Percentiles rank a stretch among this genome's conserved stretches.
Conservation (phyloP, 2,113 vertebrate species). For the Lonchura striata region DNA sequence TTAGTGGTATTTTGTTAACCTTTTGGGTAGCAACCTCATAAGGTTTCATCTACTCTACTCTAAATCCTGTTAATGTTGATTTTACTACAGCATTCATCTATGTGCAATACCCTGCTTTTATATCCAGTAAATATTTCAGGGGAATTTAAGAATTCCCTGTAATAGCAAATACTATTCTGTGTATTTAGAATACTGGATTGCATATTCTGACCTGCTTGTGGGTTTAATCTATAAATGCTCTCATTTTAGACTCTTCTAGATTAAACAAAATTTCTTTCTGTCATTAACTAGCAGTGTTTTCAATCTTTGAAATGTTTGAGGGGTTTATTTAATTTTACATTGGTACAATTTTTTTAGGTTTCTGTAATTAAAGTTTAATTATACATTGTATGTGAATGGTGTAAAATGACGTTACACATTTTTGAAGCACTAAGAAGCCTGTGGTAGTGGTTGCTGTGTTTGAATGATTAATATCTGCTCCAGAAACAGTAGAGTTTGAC, state of each 20-base stretch:
- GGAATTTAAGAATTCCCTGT: background rate
- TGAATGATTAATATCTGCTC: background rate
- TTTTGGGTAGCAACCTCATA: background rate
- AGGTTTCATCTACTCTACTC: background rate
- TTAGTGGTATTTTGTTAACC: background rate
- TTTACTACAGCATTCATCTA: background rate
- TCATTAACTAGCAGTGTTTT: background rate
- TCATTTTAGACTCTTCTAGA: background rate
- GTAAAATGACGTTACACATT: background rate
- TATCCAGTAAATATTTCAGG: background rate
- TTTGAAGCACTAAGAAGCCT: background rate
- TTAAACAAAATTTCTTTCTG: background rate
- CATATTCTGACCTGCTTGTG: background rate
- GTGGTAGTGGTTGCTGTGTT: background rate
- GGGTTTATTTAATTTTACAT: background rate
- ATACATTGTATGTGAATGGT: background rate
- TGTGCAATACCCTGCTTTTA: background rate
- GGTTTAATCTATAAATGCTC: background rate
- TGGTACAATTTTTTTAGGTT: background rate
- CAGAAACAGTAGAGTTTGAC: background rate
- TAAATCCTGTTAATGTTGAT: background rate
- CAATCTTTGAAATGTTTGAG: background rate
- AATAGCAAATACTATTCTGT: background rate
- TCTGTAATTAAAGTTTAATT: background rate
- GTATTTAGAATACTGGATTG: background rate